Conservation (phyloP, 2,797 vertebrate genomes). For the Nannoperca obscura region DNA sequence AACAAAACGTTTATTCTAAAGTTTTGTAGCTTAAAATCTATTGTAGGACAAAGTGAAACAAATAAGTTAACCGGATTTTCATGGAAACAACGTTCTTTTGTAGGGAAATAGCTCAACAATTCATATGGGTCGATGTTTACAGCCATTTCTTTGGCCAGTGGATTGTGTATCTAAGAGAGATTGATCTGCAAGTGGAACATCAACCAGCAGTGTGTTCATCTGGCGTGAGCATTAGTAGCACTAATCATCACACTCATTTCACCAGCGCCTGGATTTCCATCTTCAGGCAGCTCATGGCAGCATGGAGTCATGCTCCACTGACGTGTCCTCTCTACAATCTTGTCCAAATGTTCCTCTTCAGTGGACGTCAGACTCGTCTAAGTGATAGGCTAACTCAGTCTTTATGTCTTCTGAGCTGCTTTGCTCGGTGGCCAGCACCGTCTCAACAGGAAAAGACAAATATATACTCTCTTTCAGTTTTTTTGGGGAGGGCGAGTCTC, state of each 20-base stretch:
- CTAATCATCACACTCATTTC: not conserved
- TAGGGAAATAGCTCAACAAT: not conserved
- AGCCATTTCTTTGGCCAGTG: not conserved
- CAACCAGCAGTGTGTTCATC: not conserved
- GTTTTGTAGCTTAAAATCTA: constrained; percentile 15
- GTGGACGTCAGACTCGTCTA: constrained; percentile 72
- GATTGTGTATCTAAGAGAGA: not conserved
- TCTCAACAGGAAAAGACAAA: constrained; percentile 89
- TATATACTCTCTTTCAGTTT: constrained; percentile 88
- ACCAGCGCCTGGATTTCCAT: constrained; percentile 2
- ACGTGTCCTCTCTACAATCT: not conserved
- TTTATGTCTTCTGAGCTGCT: constrained; percentile 72
- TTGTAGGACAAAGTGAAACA: constrained; percentile 32
- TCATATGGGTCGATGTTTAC: not conserved
- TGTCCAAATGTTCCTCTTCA: constrained; percentile 45
- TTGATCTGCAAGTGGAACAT: not conserved
- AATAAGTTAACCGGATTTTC: constrained; percentile 44
- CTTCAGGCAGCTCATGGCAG: not conserved
- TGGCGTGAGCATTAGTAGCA: not conserved
- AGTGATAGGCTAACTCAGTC: constrained; percentile 72
- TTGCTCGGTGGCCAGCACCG: constrained; percentile 83
- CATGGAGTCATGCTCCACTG: not conserved
- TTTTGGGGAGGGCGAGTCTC: constrained; percentile 77
- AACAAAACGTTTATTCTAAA: constrained; percentile 50
- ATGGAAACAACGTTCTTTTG: constrained; percentile 20